A percentile compares a stretch with the other conserved stretches of the same genome.
These are phyloP conservation scores for Scaptomyza flava DNA, from an alignment of 2,888 invertebrate species.

Conservation along the genomic window DNA sequence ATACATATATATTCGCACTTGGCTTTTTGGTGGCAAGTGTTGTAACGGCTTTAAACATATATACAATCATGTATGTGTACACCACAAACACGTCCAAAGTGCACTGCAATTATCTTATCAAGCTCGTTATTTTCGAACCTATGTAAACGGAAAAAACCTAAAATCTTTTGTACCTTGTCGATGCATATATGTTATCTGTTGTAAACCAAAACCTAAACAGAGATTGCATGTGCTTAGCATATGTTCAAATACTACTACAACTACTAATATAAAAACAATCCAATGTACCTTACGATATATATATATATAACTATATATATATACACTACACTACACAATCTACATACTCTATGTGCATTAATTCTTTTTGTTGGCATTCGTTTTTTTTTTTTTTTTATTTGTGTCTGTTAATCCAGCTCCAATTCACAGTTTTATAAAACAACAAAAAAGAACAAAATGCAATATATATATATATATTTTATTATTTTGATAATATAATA, in stretches of 20 bases:
- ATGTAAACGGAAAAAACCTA: conserved; percentile 8
- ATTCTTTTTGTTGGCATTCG: conserved; percentile 10
- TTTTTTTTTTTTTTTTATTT: conserved; percentile 26
- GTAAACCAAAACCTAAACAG: conserved; percentile 34
- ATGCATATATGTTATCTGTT: conserved; percentile 11
- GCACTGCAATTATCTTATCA: conserved; percentile 47
- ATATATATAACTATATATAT: conserved; percentile 23
- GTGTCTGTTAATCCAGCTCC: conserved; percentile 34
- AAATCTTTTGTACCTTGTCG: conserved; percentile 58
- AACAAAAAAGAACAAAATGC: conserved; percentile 40
- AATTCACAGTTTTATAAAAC: conserved; percentile 56
- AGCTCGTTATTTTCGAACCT: conserved; percentile 14
- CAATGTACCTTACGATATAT: conserved; percentile 69
- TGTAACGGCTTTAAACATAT: conserved; percentile 24
- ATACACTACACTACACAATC: conserved; percentile 1
- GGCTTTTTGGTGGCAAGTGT: conserved; percentile 21
- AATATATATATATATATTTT: conserved; percentile 49
- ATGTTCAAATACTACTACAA: conserved; percentile 30
- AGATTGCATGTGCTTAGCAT: conserved; percentile 43
- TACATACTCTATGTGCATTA: conserved; percentile 10
- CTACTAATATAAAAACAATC: conserved; percentile 67
- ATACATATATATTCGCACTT: not conserved
- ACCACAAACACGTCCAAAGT: conserved; percentile 40
- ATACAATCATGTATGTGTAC: not conserved
- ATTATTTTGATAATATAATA: conserved; percentile 70